phyloP scores from a whole-genome alignment of 2,888 invertebrate species.

The Eulithis testata region DNA sequence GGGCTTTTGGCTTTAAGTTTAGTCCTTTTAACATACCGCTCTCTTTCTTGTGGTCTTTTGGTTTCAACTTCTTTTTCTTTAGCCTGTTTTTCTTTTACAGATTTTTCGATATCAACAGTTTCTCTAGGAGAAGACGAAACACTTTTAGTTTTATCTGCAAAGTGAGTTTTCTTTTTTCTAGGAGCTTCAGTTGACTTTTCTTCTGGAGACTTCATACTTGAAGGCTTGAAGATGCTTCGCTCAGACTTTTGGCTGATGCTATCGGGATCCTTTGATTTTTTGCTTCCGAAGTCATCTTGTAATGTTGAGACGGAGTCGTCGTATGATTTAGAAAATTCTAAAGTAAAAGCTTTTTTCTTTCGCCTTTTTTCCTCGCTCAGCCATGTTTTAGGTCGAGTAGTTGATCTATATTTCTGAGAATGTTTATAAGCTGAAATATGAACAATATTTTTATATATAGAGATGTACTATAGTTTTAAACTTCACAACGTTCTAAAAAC shows the following conservation, averaged over 20 bases:
- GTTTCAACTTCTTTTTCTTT: conserved; percentile 72
- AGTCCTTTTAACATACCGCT: conserved; percentile 77
- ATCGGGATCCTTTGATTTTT: conserved; percentile 67
- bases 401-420: conserved; percentile 78
- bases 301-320: conserved; percentile 82
- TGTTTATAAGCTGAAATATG: conserved; percentile 75
- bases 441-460: conserved; percentile 20
- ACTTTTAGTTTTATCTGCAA: conserved; percentile 76
- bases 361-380: conserved; percentile 89
- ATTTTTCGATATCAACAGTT: conserved; percentile 69
- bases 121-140: conserved; percentile 75
- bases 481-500: conserved; percentile 30
- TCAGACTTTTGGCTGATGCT: conserved; percentile 64
- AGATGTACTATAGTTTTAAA: not conserved
- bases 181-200: conserved; percentile 65
- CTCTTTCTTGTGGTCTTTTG: conserved; percentile 74
- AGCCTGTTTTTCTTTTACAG: conserved; percentile 67
- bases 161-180: conserved; percentile 79
- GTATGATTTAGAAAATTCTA: conserved; percentile 88
- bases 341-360: conserved; percentile 89
- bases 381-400: conserved; percentile 81
- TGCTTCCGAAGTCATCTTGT: conserved; percentile 74
- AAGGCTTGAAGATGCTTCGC: conserved; percentile 59
- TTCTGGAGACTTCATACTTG: conserved; percentile 69
- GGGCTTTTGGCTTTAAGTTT: conserved; percentile 81